Conservation (phyloP, 1,140 invertebrate species). For the Apis mellifera region DNA sequence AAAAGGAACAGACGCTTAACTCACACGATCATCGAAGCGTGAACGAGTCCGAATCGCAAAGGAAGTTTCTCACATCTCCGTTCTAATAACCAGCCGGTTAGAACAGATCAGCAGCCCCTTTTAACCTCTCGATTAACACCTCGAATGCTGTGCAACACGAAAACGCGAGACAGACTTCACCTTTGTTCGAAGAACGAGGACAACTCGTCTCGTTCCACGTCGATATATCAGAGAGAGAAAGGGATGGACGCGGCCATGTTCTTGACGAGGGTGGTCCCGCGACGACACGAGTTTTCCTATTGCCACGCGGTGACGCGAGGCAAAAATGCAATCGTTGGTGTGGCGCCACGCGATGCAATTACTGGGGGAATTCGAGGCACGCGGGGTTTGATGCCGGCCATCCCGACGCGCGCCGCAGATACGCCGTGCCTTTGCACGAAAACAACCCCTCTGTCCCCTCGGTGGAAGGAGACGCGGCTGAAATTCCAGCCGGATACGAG, state of each 20-base stretch:
- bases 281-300: conserved; percentile 65
- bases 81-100: conserved; percentile 48
- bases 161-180: conserved; percentile 19
- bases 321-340: conserved; percentile 77
- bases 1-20: not conserved
- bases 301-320: conserved; percentile 65
- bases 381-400: conserved; percentile 72
- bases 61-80: conserved; percentile 52
- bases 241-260: not conserved
- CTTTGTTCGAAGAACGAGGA: conserved; percentile 2
- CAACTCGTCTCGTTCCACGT: not conserved
- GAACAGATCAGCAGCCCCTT: conserved; percentile 51
- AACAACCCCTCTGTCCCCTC: conserved; percentile 63
- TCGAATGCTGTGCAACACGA: conserved; percentile 35
- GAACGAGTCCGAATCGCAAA: not conserved
- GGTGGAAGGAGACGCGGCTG: conserved; percentile 58
- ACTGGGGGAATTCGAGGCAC: conserved; percentile 76
- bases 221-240: not conserved
- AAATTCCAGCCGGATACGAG: conserved; percentile 64
- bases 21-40: not conserved
- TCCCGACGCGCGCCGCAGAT: conserved; percentile 52
- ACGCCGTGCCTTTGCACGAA: conserved; percentile 64
- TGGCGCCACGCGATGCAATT: conserved; percentile 76
- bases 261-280: not conserved
- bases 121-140: conserved; percentile 64